Evolutionary conservation across 2,888 invertebrate genomes (phyloP), one percentile per base, ranked within the genome.

Genomic region (Steinernema carpocapsae): DNA sequence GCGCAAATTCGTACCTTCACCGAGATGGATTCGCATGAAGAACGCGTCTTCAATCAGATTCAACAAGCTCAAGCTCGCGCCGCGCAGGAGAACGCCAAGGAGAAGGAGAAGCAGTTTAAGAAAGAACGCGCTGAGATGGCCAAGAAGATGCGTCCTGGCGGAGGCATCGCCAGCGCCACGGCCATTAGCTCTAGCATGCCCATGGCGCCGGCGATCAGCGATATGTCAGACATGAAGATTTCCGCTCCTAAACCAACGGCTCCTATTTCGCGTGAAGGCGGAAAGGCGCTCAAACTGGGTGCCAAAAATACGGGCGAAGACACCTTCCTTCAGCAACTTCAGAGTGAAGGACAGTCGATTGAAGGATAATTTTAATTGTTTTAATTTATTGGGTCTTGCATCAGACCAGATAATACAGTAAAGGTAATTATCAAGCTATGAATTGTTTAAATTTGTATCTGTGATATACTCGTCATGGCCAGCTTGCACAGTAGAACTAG

Each of bases 21-120:
- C 0, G 97, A 99, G 89, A 99, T 99, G 99, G 99, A 99, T 88
- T 97, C 96, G 0, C 96, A 96, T 79, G 97, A 97, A 89, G 97
- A 97, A 88, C 94, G 95, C 88, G 95, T 96, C 1, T 95, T 94
- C 88, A 70, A 70, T 1, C 43, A 70, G 22, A n/a, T 70, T 29
- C 43, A 70, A 29, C 26, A 70, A 12, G 45, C 43, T 10, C 43
- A 70, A 29, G 70, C n/a, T n/a, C 45, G 43, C 12, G 70, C 24
- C 1, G 70, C 70, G 26, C 22, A 3, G 22, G 70, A 70, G 26
- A 70, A 70, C 43, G 70, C 70, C 12, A 70, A 70, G 24, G 45
- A 70, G 22, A 70, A 70, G 43, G 70, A 45, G 43, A 70, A 70
- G 70, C 70, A 45, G 19, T 70, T 70, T 75, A 95, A 97, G 87